Evolutionary conservation across 2,797 vertebrate species (phyloP), one percentile per base, ranked within the genome.

Genomic region (Anabacerthia variegaticeps): DNA sequence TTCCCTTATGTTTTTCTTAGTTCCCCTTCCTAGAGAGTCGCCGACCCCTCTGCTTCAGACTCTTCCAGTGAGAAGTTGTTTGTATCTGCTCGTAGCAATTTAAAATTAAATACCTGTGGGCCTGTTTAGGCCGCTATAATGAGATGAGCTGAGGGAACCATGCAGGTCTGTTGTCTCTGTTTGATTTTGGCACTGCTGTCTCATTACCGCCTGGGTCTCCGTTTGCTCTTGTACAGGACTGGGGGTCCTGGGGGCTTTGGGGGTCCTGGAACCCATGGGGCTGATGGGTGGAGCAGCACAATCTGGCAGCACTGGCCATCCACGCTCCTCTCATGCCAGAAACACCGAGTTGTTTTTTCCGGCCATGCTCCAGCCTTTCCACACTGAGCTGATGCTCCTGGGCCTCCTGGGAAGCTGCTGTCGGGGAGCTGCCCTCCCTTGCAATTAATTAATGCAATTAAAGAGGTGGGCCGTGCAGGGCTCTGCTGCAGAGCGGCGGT

Each of bases 371-470:
- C 2, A 83, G 58, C 59, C 74, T 62, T 88, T 0, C 0, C 26
- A 36, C 2, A 4, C 51, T 37, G 55, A 39, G 71, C 62, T 46
- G 81, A 26, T 1, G 63, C 73, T 91, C 27, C 74, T 79, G 58
- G 1, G 6, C 52, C 78, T 91, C 84, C 81, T 23, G 63, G 79
- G 89, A 78, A 71, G 67, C 74, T 76, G 84, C 89, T 85, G 71
- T 84, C 0, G 4, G 55, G 75, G 84, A 91, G 71, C 68, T 91
- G 76, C 88, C 69, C 67, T 95, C 80, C 77, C 71, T 69, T 72
- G 41, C 85, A 76, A 63, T 95, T 96, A 93, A 95, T 95, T 91
- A 94, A 94, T 0, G 2, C 71, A 90, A 69, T 94, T 90, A 94
- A 83, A 71, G 69, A 72, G 54, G 46, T 86, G 89, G 86, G 92